These are phyloP conservation scores for Nylanderia fulva DNA, from an alignment of 1,140 invertebrate genomes.

Conservation along the genomic window DNA sequence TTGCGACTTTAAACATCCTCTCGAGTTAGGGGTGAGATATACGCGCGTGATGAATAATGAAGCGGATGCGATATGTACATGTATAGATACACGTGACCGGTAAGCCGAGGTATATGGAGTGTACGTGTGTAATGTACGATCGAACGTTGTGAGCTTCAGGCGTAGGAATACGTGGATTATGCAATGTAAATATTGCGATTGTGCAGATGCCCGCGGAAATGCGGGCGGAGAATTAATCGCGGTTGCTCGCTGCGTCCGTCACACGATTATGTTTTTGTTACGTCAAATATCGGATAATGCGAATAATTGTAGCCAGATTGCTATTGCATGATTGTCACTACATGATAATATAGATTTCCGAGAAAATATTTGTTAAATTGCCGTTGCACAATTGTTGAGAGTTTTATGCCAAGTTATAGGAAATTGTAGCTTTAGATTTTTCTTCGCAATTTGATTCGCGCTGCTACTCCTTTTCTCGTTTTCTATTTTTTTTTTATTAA, in stretches of 20 bases:
- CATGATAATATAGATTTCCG: neutral
- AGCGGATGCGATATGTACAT: neutral
- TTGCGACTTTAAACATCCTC: neutral
- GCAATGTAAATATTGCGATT: slow-evolving; percentile 43
- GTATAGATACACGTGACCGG: neutral
- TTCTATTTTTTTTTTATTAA: neutral
- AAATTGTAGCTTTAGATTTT: slow-evolving; percentile 1
- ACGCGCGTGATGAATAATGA: slow-evolving; percentile 31
- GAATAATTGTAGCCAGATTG: slow-evolving; percentile 30
- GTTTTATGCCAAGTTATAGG: neutral
- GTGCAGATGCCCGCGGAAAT: slow-evolving; percentile 1
- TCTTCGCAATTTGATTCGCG: neutral
- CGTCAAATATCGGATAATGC: slow-evolving; percentile 28
- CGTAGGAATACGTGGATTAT: slow-evolving; percentile 34
- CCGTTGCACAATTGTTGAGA: neutral
- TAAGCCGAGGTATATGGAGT: slow-evolving; percentile 15
- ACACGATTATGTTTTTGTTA: slow-evolving; percentile 28
- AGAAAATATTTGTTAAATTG: neutral
- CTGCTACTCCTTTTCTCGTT: neutral
- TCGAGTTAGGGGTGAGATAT: slow-evolving; percentile 2
- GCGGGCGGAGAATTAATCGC: slow-evolving; percentile 35
- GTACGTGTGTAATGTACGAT: slow-evolving; percentile 5
- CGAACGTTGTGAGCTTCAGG: slow-evolving; percentile 24
- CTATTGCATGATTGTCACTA: neutral
- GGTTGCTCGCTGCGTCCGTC: neutral